Conservation (phyloP, 2,888 invertebrate species). For the Pantelozetes paolii region DNA sequence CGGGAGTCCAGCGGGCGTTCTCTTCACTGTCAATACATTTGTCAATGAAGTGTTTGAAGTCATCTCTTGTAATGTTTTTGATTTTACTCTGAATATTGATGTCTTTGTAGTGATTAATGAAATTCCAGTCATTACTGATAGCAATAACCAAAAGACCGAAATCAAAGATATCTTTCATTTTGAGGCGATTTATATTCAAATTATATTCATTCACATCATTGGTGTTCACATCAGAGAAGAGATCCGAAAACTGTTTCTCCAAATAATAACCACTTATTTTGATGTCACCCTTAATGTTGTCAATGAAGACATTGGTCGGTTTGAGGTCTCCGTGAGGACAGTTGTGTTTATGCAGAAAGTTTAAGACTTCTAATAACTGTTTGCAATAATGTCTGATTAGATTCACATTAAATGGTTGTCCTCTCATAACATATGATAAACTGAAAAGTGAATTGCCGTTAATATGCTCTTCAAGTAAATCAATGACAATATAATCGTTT, state of each 20-base stretch:
- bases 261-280: constrained; percentile 67
- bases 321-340: constrained; percentile 78
- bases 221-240: constrained; percentile 51
- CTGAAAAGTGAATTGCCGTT: constrained; percentile 55
- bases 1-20: constrained; percentile 10
- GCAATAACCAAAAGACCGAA: constrained; percentile 22
- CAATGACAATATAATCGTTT: constrained; percentile 63
- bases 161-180: constrained; percentile 16
- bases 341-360: constrained; percentile 73
- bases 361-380: constrained; percentile 69
- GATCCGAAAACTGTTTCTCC: constrained; percentile 64
- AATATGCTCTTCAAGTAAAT: constrained; percentile 54
- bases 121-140: constrained; percentile 33
- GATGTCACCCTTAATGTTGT: constrained; percentile 54
- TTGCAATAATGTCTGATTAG: constrained; percentile 64
- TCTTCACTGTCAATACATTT: constrained; percentile 21
- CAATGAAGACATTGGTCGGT: constrained; percentile 53
- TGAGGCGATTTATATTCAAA: constrained; percentile 26
- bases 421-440: constrained; percentile 55
- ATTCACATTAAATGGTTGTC: constrained; percentile 58
- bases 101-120: background rate
- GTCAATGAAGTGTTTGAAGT: constrained; percentile 7
- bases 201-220: background rate
- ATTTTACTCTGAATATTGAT: background rate
- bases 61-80: background rate